Conservation (phyloP, 2,888 invertebrate species). For the Perithous albicinctus region DNA sequence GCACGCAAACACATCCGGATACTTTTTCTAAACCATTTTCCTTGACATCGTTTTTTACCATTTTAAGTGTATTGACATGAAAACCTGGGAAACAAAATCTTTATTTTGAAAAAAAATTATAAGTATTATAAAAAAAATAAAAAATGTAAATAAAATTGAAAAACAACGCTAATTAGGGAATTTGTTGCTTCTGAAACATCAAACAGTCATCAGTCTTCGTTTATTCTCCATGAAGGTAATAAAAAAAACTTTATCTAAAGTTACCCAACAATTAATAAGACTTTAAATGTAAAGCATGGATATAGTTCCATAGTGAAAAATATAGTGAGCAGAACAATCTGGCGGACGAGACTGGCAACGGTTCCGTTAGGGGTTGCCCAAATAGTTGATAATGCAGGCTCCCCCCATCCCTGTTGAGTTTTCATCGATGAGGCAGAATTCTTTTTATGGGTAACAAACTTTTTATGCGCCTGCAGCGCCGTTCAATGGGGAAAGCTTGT, state of each 20-base stretch:
- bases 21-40: no score
- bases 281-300: no score
- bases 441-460: constrained; percentile 78
- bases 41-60: no score
- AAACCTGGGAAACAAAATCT: no score
- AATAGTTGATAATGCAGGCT: constrained; percentile 79
- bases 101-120: no score
- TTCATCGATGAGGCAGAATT: constrained; percentile 80
- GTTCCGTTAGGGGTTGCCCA: constrained; percentile 48
- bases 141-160: background rate
- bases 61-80: no score
- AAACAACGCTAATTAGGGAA: background rate
- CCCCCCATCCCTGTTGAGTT: constrained; percentile 68
- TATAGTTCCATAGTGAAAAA: constrained; percentile 14
- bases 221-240: no score
- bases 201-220: no score
- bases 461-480: constrained; percentile 73
- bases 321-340: constrained; percentile 76
- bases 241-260: no score
- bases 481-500: constrained; percentile 43
- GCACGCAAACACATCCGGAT: no score
- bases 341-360: constrained; percentile 74
- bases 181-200: background rate
- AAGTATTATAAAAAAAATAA: background rate
- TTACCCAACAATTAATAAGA: no score